Conservation (phyloP, 2,113 vertebrate species). For the Tupaia chinensis region DNA sequence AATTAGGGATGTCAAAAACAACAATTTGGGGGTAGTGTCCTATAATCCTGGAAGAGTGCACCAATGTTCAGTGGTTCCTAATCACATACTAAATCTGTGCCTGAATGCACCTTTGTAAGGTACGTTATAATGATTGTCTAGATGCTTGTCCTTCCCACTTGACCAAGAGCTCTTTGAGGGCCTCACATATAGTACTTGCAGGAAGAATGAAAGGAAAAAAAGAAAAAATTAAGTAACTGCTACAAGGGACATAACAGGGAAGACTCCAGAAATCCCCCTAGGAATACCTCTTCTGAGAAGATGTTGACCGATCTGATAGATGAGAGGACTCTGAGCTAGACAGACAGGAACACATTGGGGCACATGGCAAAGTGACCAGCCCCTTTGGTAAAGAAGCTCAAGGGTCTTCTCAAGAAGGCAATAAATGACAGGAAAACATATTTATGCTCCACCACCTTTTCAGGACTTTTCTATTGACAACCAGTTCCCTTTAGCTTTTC, state of each 20-base stretch:
- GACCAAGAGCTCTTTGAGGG: neutral
- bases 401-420: neutral
- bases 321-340: neutral
- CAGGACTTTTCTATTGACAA: neutral
- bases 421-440: neutral
- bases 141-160: neutral
- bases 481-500: neutral
- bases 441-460: neutral
- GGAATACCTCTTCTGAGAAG: neutral
- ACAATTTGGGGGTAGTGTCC: neutral
- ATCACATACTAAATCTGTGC: neutral
- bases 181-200: neutral
- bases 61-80: neutral
- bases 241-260: neutral
- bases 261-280: neutral
- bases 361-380: neutral
- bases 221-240: neutral
- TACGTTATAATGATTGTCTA: neutral
- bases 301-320: neutral
- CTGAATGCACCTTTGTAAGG: neutral
- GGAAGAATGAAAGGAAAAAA: neutral
- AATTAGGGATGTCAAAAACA: constrained; percentile 59
- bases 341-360: no score
- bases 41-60: neutral
- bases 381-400: neutral